Evolutionary conservation across 23 tunicate genomes (phyloP), one percentile per base, ranked within the genome.

Genomic region (Halocynthia roretzi): DNA sequence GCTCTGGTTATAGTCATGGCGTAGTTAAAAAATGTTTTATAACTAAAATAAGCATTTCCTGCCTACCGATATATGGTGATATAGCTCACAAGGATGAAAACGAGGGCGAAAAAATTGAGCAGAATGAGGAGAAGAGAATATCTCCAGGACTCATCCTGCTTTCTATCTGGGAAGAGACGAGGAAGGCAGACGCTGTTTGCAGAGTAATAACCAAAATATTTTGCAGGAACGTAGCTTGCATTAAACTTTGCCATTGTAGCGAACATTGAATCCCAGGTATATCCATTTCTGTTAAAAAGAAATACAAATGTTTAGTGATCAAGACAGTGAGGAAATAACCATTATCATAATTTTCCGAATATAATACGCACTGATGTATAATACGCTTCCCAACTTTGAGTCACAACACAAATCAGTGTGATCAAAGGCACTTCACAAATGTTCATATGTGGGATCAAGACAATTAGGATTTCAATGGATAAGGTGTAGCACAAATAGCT

Each of bases 121-220:
- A 71, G 63, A 57, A 88, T 79, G 12, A 88, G 50, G 31, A 74
- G 70, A 56, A 88, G 76, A 9, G 95, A 83, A 67, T 71, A 83
- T 49, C 95, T 87, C 95, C 95, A 88, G 7, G 84, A 65, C 20
- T 72, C 60, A 68, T 88, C 95, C 14, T 17, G 21, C 31, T 8
- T n/a, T 31, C 84, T 84, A 78, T 78, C 84, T 40, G 95, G 84
- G 56, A 83, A 88, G 5, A 88, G 66, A n/a, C 83, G 84, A 15
- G 95, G 95, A 48, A 88, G 85, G 50, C 95, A 88, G 8, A 88
- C 95, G 7, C 95, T 86, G 49, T 88, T 81, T 8, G 95, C 95
- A 8, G 95, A 88, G 84, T 88, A 88, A 75, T 88, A 83, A 50
- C 95, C 95, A 61, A 83, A 88, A 49, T 67, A 78, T 18, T 53